Percentiles rank a stretch among this genome's conserved stretches.
These are phyloP conservation scores for Ctenosaura bakeri DNA, from an alignment of 2,797 vertebrate genomes.

Conservation along the genomic window DNA sequence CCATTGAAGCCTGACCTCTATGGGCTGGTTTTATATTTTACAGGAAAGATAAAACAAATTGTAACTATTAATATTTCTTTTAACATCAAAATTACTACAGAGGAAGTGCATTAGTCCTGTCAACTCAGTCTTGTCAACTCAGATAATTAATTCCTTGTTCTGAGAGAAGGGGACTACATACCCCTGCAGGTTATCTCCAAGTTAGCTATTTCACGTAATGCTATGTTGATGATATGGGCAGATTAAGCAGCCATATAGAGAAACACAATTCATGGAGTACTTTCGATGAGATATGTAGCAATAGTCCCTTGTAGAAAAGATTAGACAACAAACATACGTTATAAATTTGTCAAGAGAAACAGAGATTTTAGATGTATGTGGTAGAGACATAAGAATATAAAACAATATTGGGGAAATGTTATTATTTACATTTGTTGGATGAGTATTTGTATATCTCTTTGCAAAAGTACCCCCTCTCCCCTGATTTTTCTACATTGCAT, in stretches of 20 bases:
- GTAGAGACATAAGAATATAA: not conserved
- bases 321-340: not conserved
- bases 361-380: not conserved
- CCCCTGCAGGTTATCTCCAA: not conserved
- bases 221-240: not conserved
- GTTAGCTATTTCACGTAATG: not conserved
- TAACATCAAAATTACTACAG: not conserved
- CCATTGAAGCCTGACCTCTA: constrained; percentile 20
- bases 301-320: not conserved
- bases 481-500: too few species aligned
- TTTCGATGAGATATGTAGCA: not conserved
- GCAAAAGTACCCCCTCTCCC: too few species aligned
- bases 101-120: not conserved
- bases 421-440: not conserved
- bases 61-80: not conserved
- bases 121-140: too few species aligned
- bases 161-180: not conserved
- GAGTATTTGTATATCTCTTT: not conserved
- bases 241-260: not conserved
- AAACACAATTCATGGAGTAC: not conserved
- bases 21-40: constrained; percentile 6
- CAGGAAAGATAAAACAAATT: not conserved
- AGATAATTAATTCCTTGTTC: not conserved
- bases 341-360: not conserved
- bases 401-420: not conserved